phyloP scores from a whole-genome alignment of 2,888 invertebrate genomes.

The Eurytoma adleriae region DNA sequence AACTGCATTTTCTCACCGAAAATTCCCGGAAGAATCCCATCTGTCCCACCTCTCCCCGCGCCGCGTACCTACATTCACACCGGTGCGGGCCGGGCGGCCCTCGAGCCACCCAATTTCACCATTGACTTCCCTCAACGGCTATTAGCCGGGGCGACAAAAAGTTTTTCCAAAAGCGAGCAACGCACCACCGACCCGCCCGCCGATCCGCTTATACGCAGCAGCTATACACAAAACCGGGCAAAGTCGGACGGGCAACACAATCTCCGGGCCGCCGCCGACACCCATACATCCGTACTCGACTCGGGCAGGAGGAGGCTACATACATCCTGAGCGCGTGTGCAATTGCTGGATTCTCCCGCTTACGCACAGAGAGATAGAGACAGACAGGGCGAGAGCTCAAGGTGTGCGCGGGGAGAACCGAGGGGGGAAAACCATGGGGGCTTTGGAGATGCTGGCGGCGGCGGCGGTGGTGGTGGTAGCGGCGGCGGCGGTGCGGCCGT shows the following conservation, averaged over 20 bases:
- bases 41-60: slow-evolving; percentile 6
- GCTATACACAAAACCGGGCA: not conserved
- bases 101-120: not conserved
- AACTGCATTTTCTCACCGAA: slow-evolving; percentile 40
- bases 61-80: not conserved
- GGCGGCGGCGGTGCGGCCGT: slow-evolving; percentile 43
- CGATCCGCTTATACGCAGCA: not conserved
- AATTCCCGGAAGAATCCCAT: slow-evolving; percentile 30
- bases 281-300: not conserved
- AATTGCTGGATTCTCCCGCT: not conserved
- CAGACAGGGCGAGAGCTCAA: slow-evolving; percentile 8
- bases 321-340: not conserved
- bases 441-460: slow-evolving; percentile 18
- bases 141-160: not conserved
- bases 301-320: not conserved
- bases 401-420: slow-evolving; percentile 4
- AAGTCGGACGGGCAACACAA: not conserved
- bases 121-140: slow-evolving; percentile 16
- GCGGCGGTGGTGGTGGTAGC: slow-evolving; percentile 52
- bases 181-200: not conserved
- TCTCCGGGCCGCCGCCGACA: not conserved
- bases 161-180: not conserved
- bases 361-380: slow-evolving; percentile 13
- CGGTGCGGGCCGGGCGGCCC: not conserved
- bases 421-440: slow-evolving; percentile 15